Percentiles rank a stretch among this genome's conserved stretches.
Evolutionary conservation across 2,797 vertebrate species (phyloP).

Genomic region (Tiaroga cobitis): DNA sequence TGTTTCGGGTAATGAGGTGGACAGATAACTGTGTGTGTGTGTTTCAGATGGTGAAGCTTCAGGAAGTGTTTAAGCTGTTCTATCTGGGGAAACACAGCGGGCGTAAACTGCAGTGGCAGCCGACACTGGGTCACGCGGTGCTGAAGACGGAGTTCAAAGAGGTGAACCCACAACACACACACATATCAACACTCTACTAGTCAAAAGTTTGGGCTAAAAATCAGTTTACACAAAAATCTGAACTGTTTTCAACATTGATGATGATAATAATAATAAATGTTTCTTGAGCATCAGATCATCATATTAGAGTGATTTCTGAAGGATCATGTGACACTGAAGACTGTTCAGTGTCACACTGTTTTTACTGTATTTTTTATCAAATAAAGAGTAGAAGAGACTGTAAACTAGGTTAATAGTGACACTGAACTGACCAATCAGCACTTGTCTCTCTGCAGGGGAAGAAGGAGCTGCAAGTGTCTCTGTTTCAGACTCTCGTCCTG

Average conservation of each 20-base stretch:
- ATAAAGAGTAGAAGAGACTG: background rate
- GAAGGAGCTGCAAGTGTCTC: conserved; percentile 97
- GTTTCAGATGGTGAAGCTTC: conserved; percentile 94
- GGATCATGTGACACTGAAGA: no score
- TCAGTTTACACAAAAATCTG: no score
- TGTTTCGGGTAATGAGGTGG: conserved; percentile 70
- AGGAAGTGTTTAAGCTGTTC: conserved; percentile 99
- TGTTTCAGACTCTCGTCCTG: conserved; percentile 97
- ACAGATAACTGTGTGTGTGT: conserved; percentile 61
- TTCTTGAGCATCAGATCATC: no score
- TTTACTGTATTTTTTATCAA: background rate
- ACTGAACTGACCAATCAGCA: background rate
- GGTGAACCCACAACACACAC: conserved; percentile 68
- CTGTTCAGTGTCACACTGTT: no score
- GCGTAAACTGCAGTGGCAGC: conserved; percentile 98
- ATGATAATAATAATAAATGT: no score
- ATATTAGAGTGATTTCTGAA: no score
- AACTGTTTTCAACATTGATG: no score
- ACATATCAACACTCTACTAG: background rate
- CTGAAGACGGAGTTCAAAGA: conserved; percentile 98
- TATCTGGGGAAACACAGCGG: conserved; percentile 98
- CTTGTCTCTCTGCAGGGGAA: conserved; percentile 81
- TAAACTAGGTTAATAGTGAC: background rate
- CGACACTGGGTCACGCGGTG: conserved; percentile 95
- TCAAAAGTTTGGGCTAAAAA: no score